Base-by-base conservation (phyloP, 2,797 vertebrate genomes). In the Aldrovandia affinis region DNA sequence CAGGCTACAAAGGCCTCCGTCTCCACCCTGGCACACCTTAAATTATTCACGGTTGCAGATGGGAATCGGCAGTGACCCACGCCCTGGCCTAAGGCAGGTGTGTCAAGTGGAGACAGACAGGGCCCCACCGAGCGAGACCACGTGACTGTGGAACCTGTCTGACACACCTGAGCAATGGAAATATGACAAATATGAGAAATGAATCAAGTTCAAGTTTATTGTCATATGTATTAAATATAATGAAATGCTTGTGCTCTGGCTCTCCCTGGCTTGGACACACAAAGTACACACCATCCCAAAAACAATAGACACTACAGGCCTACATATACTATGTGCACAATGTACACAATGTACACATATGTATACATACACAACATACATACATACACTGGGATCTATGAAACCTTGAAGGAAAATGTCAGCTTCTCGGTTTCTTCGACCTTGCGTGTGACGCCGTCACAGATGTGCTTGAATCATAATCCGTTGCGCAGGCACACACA, bases 61-160 rank as follows among this genome's bases (percentile, higher is more conserved):
- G 70, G 70, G 12, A 70, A 36, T 36, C 18, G 20, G 42, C 30
- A 36, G 63, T 36, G 14, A 77, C n/a, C 18, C 42, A 44, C 73
- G 44, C 73, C 73, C 73, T 77, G 42, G 73, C 73, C 73, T 77
- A 25, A 25, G 42, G 73, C 73, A n/a, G 22, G 8, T 5, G n/a
- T 39, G 8, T 47, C 20, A 44, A 22, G 8, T 39, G 8, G 65
- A 70, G 73, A 47, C 73, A 77, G 42, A 77, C 73, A 77, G 44
- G 73, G 7, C 2, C 73, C 42, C 9, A 77, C 73, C 44, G 73
- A 39, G 39, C 22, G 14, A 73, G 33, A 18, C 14, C 33, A 33
- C 39, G 33, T 73, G 33, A 73, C 42, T 77, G 42, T n/a, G 73
- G 73, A 47, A 77, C 42, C 73, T 22, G 73, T 77, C 8, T 77